Base-by-base conservation (phyloP, 2,888 invertebrate species). In the Anorthoa munda region DNA sequence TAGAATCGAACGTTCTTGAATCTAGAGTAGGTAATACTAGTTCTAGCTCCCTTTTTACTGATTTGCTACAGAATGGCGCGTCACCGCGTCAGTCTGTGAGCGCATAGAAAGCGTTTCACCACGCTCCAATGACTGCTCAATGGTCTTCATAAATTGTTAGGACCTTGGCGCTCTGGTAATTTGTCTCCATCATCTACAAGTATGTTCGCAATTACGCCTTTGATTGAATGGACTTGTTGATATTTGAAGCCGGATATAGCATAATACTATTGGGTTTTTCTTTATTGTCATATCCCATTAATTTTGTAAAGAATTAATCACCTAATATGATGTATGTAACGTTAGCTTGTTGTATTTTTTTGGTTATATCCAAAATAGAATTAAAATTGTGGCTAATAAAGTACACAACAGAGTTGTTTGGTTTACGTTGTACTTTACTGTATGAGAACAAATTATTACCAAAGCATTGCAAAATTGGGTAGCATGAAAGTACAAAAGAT, bases 61-160 rank as follows among this genome's bases (percentile, higher is more conserved):
- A 77, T 85, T 76, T 72, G 79, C 86, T 78, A 80, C 81, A 84
- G 84, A 86, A 75, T 78, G 48, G 60, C 55, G 7, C 84, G 76
- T 83, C 84, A 83, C 21, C 84, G 74, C 81, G 68, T 84, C 84
- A 77, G 73, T 85, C 84, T 74, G 77, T 74, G 77, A 83, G 86
- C 82, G 85, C 81, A 91, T 91, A 93, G 93, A 93, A 93, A 93
- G 93, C 92, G 91, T 89, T 89, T 84, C 86, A 87, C 71, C 72
- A 86, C 90, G 93, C 90, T 91, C 87, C 89, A 92, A 83, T 87
- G 91, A 78, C 74, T 87, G 83, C 83, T 85, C 88, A 90, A 83
- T 88, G 87, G 83, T 88, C 88, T 88, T 87, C 86, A 86, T 90
- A 89, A 86, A 90, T 90, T 81, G 85, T 86, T 86, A 77, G 79